Evolutionary conservation across 2,797 vertebrate species (phyloP).

Genomic region (Euthynnus affinis): DNA sequence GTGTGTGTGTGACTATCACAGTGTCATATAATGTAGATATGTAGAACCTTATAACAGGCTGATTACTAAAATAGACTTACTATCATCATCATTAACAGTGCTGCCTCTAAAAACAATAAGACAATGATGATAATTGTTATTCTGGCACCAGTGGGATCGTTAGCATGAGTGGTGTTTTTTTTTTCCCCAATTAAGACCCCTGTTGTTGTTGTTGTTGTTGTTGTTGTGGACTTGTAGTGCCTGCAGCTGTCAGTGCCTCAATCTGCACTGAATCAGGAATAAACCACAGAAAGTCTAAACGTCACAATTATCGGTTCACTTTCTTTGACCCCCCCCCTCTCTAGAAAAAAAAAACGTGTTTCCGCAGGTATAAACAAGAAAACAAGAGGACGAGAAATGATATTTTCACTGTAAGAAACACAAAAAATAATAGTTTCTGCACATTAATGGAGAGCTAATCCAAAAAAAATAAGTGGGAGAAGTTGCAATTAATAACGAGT

Average conservation of each 20-base stretch:
- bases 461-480: not conserved
- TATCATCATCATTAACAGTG: not conserved
- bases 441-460: not conserved
- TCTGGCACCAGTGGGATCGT: not conserved
- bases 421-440: not conserved
- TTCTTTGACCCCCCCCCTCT: not conserved
- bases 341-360: not conserved
- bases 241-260: not conserved
- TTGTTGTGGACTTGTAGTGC: not conserved
- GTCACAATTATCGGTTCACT: not conserved
- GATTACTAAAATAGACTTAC: not conserved
- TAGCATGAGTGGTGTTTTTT: not conserved
- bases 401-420: not conserved
- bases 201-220: no score
- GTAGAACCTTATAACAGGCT: not conserved
- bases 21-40: not conserved
- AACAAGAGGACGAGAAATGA: not conserved
- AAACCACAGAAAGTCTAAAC: conserved; percentile 14
- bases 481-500: not conserved
- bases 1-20: not conserved
- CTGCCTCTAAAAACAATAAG: not conserved
- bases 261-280: conserved; percentile 3
- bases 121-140: conserved; percentile 8
- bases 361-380: not conserved
- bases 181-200: not conserved